phyloP scores from a whole-genome alignment of 2,888 invertebrate genomes.

The Aproaerema taeniolella region DNA sequence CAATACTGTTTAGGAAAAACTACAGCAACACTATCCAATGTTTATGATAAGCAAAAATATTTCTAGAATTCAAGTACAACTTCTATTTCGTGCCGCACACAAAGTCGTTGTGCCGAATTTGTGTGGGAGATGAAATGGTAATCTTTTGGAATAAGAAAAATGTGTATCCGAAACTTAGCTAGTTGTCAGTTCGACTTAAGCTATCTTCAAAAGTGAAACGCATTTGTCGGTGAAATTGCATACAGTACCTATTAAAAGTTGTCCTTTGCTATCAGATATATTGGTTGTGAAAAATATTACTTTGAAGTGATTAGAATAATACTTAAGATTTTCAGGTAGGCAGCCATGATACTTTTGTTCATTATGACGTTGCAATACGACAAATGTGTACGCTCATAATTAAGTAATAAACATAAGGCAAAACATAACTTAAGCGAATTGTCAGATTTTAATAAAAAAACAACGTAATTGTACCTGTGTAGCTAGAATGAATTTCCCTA shows the following conservation, averaged over 20 bases:
- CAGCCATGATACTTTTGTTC: no score
- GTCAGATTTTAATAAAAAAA: conserved; percentile 14
- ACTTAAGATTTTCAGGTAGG: no score
- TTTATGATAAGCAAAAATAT: conserved; percentile 54
- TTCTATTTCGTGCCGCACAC: conserved; percentile 30
- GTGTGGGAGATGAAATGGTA: conserved; percentile 23
- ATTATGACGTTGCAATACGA: no score
- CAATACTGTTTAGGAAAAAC: conserved; percentile 25
- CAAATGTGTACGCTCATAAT: no score
- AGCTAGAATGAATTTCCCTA: conserved; percentile 71
- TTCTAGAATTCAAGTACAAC: conserved; percentile 55
- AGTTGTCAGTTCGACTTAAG: conserved; percentile 62
- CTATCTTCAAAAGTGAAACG: conserved; percentile 10
- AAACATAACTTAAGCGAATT: conserved; percentile 65
- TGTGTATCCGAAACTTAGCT: conserved; percentile 65
- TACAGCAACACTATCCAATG: conserved; percentile 58
- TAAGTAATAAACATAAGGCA: no score
- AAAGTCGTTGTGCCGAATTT: conserved; percentile 22
- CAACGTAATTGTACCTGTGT: conserved; percentile 66
- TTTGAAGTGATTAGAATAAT: no score
- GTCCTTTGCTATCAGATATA: no score
- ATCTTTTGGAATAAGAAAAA: conserved; percentile 57
- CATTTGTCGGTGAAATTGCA: conserved; percentile 9
- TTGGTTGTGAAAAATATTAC: no score
- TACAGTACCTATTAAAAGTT: conserved; percentile 6